Evolutionary conservation across 2,888 invertebrate species (phyloP).

Genomic region (Dynastes hyllus): DNA sequence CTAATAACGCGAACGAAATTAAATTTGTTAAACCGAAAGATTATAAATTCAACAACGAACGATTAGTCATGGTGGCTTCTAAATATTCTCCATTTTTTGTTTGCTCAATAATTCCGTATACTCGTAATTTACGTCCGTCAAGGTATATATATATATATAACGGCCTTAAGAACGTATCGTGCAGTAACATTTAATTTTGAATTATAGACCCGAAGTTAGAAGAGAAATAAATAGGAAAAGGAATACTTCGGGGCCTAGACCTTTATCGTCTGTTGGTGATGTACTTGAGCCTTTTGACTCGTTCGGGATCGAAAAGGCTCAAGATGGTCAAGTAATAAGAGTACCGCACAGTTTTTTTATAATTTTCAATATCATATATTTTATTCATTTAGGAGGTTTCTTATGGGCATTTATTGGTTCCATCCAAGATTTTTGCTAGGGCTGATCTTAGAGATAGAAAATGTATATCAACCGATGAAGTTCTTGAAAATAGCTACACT

Average conservation of each 20-base stretch:
- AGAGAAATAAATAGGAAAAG: slow-evolving; percentile 85
- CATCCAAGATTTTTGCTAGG: slow-evolving; percentile 73
- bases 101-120: slow-evolving; percentile 91
- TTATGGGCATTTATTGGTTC: slow-evolving; percentile 88
- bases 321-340: slow-evolving; percentile 82
- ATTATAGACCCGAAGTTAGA: slow-evolving; percentile 76
- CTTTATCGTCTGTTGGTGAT: slow-evolving; percentile 89
- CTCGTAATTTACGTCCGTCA: slow-evolving; percentile 63
- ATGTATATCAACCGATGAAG: slow-evolving; percentile 65
- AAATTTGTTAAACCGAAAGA: slow-evolving; percentile 77
- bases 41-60: slow-evolving; percentile 84
- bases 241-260: slow-evolving; percentile 87
- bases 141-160: slow-evolving; percentile 47
- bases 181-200: not conserved
- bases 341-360: not conserved
- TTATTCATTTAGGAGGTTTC: slow-evolving; percentile 81
- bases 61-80: slow-evolving; percentile 86
- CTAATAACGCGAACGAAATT: slow-evolving; percentile 73
- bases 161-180: not conserved
- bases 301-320: slow-evolving; percentile 85
- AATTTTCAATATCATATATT: slow-evolving; percentile 17
- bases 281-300: slow-evolving; percentile 89
- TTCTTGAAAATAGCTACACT: slow-evolving; percentile 34
- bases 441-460: slow-evolving; percentile 71
- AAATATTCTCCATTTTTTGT: slow-evolving; percentile 88